A percentile compares a stretch with the other conserved stretches of the same genome.
phyloP scores from a whole-genome alignment of 2,113 vertebrate genomes.

The Passer domesticus region DNA sequence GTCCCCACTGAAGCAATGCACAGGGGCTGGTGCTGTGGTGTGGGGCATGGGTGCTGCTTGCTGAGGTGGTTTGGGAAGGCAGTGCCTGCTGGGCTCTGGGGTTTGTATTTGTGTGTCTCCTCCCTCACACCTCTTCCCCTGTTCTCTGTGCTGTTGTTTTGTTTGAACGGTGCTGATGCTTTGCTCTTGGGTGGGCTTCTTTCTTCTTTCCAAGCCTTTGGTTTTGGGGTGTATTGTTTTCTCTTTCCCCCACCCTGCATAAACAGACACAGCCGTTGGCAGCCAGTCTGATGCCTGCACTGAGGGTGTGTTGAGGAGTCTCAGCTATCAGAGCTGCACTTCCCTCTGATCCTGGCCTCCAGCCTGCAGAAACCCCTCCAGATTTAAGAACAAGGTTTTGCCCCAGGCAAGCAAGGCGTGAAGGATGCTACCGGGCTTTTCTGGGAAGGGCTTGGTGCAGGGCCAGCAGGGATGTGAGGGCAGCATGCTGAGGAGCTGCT shows the following conservation, averaged over 20 bases:
- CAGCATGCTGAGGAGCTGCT: not conserved
- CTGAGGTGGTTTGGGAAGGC: not conserved
- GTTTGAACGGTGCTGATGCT: constrained; percentile 25
- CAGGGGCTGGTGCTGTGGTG: not conserved
- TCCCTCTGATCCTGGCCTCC: not conserved
- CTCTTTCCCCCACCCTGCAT: not conserved
- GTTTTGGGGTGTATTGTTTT: constrained; percentile 57
- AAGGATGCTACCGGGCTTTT: not conserved
- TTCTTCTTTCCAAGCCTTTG: constrained; percentile 47
- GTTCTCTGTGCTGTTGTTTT: constrained; percentile 21
- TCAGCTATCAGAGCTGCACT: not conserved
- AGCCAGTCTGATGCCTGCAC: not conserved
- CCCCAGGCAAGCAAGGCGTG: accelerated
- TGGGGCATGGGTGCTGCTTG: not conserved
- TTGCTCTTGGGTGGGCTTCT: constrained; percentile 60
- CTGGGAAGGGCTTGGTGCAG: not conserved
- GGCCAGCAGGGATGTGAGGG: not conserved
- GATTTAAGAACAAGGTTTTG: not conserved
- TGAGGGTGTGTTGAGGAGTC: not conserved
- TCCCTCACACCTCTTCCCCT: not conserved
- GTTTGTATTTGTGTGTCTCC: not conserved
- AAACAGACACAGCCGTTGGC: constrained; percentile 27
- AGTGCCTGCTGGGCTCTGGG: not conserved
- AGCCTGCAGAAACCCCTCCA: not conserved
- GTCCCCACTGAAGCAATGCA: not conserved